Evolutionary conservation across 2,888 invertebrate species (phyloP).

Genomic region (Tridacna gigas): DNA sequence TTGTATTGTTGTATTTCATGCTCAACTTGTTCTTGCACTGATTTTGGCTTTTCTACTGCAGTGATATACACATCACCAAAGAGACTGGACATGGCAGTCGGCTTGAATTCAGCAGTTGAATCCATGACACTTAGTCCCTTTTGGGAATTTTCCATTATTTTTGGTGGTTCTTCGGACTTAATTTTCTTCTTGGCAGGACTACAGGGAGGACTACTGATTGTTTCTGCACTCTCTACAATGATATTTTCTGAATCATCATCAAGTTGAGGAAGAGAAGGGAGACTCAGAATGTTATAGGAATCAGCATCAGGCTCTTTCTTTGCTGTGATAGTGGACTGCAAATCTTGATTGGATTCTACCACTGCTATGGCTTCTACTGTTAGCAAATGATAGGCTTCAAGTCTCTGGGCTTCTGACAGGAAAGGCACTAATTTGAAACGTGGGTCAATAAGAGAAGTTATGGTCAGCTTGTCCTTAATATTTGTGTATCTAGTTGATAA

Average conservation of each 20-base stretch:
- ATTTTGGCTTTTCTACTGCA: too few species aligned
- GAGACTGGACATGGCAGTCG: too few species aligned
- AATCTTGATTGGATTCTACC: not conserved
- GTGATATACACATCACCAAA: slow-evolving; percentile 49
- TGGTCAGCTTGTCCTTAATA: slow-evolving; percentile 16
- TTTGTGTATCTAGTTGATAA: slow-evolving; percentile 25
- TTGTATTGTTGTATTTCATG: too few species aligned
- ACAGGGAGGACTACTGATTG: not conserved
- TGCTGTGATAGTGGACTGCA: not conserved
- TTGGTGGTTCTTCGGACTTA: not conserved
- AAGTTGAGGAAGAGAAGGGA: too few species aligned
- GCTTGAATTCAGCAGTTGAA: too few species aligned
- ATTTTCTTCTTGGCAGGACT: slow-evolving; percentile 9
- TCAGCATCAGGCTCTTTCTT: not conserved
- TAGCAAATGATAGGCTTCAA: slow-evolving; percentile 16
- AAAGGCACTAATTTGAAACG: slow-evolving; percentile 45
- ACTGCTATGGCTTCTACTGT: slow-evolving; percentile 12
- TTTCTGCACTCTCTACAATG: not conserved
- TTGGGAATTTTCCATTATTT: not conserved
- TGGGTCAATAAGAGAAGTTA: slow-evolving; percentile 31
- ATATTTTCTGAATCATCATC: not conserved
- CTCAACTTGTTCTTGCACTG: too few species aligned
- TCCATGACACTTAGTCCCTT: not conserved
- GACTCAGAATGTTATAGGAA: too few species aligned
- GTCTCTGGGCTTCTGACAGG: slow-evolving; percentile 14